A percentile compares a stretch with the other conserved stretches of the same genome.
Conservation (phyloP, 2,797 vertebrate species). For the Lepus townsendii region DNA sequence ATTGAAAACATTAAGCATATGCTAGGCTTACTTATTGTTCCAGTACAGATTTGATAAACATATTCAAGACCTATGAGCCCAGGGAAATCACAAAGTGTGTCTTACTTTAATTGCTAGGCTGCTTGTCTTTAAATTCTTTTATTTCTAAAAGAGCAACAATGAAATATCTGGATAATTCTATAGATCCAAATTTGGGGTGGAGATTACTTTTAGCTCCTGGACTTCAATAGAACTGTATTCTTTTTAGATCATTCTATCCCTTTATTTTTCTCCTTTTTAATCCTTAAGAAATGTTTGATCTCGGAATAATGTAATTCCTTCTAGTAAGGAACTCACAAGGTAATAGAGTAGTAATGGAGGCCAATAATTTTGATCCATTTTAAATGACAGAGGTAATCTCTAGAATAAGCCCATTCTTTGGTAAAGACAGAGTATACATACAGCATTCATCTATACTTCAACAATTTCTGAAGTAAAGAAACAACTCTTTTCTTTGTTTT, state of each 20-base stretch:
- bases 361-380: not conserved
- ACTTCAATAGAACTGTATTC: not conserved
- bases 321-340: not conserved
- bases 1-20: slow-evolving; percentile 36
- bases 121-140: slow-evolving; percentile 28
- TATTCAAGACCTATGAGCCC: slow-evolving; percentile 40
- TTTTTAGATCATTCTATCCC: not conserved
- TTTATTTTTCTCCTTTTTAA: slow-evolving; percentile 5
- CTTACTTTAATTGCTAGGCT: slow-evolving; percentile 12
- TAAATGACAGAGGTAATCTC: not conserved
- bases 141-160: not conserved
- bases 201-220: slow-evolving; percentile 17
- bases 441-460: not conserved
- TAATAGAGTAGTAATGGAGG: not conserved
- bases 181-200: not conserved
- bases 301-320: slow-evolving; percentile 6
- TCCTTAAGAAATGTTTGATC: not conserved
- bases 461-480: not conserved
- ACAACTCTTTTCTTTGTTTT: not conserved
- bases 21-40: slow-evolving; percentile 35
- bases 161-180: not conserved
- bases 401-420: not conserved
- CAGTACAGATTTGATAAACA: slow-evolving; percentile 15
- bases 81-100: slow-evolving; percentile 25
- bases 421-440: not conserved